Evolutionary conservation across 1,140 invertebrate species (phyloP).

Genomic region (Pseudomyrmex dendroicus): DNA sequence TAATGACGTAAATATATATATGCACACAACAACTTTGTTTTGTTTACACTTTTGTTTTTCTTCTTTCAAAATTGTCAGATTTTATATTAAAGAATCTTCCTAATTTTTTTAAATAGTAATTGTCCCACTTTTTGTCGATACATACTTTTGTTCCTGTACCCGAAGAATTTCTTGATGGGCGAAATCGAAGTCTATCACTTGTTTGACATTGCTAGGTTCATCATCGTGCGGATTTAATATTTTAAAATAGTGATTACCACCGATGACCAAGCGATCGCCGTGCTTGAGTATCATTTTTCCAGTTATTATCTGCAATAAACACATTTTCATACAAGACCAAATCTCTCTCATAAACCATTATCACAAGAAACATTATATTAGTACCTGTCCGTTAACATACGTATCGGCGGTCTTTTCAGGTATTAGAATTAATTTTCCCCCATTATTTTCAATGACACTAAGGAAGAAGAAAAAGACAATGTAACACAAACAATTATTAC

Average conservation of each 20-base stretch:
- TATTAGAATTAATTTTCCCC: constrained; percentile 82
- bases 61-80: neutral
- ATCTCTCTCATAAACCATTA: neutral
- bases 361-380: neutral
- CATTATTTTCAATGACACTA: constrained; percentile 84
- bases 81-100: neutral
- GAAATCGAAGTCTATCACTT: constrained; percentile 87
- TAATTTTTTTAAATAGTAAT: neutral
- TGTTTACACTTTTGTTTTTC: neutral
- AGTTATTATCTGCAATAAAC: constrained; percentile 67
- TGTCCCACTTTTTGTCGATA: neutral
- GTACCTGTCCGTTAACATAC: constrained; percentile 88
- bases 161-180: constrained; percentile 88
- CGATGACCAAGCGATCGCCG: constrained; percentile 89
- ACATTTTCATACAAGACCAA: neutral
- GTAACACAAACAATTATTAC: neutral
- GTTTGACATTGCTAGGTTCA: constrained; percentile 62
- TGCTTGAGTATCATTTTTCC: constrained; percentile 85
- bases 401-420: constrained; percentile 86
- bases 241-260: constrained; percentile 89
- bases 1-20: neutral
- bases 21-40: neutral
- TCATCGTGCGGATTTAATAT: constrained; percentile 85
- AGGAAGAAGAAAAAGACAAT: constrained; percentile 58
- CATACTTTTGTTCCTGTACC: constrained; percentile 86